Evolutionary conservation across 2,113 vertebrate species (phyloP).

Genomic region (Onychostruthus taczanowskii): DNA sequence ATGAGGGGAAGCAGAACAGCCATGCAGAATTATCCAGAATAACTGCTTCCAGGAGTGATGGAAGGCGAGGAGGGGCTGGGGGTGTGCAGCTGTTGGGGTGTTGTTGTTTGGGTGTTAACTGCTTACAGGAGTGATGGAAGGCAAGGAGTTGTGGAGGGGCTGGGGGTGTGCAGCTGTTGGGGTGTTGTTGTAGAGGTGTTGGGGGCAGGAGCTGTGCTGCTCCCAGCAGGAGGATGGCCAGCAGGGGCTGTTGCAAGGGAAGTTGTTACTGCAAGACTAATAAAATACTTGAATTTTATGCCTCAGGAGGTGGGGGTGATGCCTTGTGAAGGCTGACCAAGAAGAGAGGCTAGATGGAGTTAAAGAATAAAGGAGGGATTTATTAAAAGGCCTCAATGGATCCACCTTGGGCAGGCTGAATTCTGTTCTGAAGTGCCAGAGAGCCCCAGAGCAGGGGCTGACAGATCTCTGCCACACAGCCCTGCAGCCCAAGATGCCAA

Average conservation of each 20-base stretch:
- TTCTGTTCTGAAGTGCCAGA: neutral
- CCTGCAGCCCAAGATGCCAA: constrained; percentile 32
- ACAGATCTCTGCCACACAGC: neutral
- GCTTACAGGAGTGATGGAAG: neutral
- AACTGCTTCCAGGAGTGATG: neutral
- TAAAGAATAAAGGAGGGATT: neutral
- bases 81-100: neutral
- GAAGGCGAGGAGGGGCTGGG: neutral
- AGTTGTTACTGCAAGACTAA: too few species aligned
- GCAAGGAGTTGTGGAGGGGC: neutral
- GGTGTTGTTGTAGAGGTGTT: neutral
- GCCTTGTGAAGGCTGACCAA: neutral
- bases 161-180: neutral
- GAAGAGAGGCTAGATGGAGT: neutral
- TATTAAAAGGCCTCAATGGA: neutral
- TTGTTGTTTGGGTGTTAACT: too few species aligned
- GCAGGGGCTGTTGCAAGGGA: neutral
- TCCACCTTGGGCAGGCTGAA: neutral
- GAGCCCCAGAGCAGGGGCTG: neutral
- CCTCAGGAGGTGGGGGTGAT: neutral
- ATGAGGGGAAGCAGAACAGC: neutral
- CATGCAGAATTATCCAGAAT: neutral
- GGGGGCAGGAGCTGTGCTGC: neutral
- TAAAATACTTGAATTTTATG: accelerated
- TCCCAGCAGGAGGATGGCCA: neutral